Percentiles rank a stretch among this genome's conserved stretches.
Evolutionary conservation across 2,797 vertebrate species (phyloP).

Genomic region (Clamator glandarius): DNA sequence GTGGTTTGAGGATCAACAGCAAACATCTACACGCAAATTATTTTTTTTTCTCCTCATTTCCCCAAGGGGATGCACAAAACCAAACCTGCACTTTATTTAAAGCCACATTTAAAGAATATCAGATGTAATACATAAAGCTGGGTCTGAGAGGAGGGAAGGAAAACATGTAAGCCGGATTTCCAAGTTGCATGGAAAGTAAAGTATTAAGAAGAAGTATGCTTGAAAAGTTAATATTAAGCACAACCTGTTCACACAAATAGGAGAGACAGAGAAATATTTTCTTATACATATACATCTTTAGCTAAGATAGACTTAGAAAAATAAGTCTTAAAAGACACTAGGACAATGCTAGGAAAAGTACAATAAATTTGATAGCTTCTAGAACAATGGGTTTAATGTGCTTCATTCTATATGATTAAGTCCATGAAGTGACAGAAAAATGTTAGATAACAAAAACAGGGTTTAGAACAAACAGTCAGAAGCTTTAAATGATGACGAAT

Average conservation of each 20-base stretch:
- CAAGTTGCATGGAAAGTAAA: not conserved
- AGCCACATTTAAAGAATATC: not conserved
- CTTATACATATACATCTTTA: not conserved
- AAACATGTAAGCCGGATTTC: not conserved
- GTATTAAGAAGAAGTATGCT: not conserved
- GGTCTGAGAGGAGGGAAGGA: not conserved
- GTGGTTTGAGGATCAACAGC: not conserved
- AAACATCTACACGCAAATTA: not conserved
- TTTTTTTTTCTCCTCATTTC: constrained; percentile 1
- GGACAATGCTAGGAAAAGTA: not conserved
- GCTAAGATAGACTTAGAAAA: not conserved
- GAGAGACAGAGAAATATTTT: not conserved
- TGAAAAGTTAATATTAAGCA: not conserved
- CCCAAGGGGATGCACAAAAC: not conserved
- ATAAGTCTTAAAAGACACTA: not conserved
- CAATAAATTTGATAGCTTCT: not conserved
- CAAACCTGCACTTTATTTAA: not conserved
- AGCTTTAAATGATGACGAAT: not conserved
- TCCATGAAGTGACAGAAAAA: not conserved
- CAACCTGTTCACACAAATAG: not conserved
- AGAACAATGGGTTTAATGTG: not conserved
- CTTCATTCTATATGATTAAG: not conserved
- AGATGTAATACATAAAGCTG: not conserved
- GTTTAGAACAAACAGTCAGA: not conserved
- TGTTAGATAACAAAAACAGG: not conserved